Evolutionary conservation across 2,113 vertebrate species (phyloP).

Genomic region (Sitta europaea): DNA sequence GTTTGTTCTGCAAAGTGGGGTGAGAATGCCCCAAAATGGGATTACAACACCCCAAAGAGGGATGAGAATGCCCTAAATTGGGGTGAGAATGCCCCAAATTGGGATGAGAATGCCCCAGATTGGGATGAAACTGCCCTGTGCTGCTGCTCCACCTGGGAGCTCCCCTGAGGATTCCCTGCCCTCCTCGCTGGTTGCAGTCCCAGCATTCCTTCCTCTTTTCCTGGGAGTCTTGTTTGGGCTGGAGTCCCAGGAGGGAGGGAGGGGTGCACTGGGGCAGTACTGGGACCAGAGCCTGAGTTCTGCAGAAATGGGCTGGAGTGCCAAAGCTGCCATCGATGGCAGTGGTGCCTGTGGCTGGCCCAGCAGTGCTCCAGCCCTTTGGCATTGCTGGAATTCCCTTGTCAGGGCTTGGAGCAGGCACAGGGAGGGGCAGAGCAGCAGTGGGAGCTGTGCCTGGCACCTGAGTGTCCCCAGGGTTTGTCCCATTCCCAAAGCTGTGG

Average conservation of each 20-base stretch:
- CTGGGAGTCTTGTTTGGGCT: background rate
- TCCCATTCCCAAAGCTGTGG: background rate
- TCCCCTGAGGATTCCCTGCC: background rate
- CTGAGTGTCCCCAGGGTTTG: background rate
- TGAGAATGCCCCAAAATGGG: background rate
- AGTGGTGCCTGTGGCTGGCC: fast-evolving
- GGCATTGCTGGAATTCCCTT: background rate
- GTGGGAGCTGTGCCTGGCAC: background rate
- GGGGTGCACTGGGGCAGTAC: fast-evolving
- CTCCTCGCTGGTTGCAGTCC: background rate
- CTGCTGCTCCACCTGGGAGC: background rate
- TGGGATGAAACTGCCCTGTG: fast-evolving
- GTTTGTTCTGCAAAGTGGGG: background rate
- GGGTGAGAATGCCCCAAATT: fast-evolving
- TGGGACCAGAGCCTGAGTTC: background rate
- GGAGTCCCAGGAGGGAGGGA: background rate
- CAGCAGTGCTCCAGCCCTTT: background rate
- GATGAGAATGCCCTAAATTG: fast-evolving
- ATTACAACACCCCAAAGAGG: fast-evolving
- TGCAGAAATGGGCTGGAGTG: background rate
- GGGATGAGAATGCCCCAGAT: fast-evolving
- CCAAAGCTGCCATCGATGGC: fast-evolving
- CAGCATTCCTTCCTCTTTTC: fast-evolving
- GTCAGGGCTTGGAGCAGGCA: fast-evolving
- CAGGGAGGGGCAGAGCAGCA: background rate